A percentile compares a stretch with the other conserved stretches of the same genome.
phyloP scores from a whole-genome alignment of 2,888 invertebrate genomes.

The Iphiclides podalirius region DNA sequence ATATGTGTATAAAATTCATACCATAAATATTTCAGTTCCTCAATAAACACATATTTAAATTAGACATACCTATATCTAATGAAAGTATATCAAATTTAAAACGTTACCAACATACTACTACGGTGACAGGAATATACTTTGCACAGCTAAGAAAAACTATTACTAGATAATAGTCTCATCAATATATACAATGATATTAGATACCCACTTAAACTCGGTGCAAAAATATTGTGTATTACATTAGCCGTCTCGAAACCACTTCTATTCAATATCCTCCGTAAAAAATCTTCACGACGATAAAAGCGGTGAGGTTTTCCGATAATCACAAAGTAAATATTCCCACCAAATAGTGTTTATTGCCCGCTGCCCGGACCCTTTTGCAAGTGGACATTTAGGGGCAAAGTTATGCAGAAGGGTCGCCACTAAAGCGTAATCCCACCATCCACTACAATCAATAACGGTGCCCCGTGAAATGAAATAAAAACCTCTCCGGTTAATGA shows the following conservation, averaged over 20 bases:
- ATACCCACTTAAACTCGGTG: too few species aligned
- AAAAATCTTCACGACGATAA: neutral
- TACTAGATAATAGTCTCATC: too few species aligned
- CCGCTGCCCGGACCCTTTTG: constrained; percentile 3
- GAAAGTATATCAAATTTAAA: too few species aligned
- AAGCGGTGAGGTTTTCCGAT: neutral
- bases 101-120: too few species aligned
- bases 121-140: too few species aligned
- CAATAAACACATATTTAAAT: too few species aligned
- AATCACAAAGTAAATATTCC: constrained; percentile 12
- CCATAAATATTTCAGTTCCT: too few species aligned
- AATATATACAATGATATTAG: too few species aligned
- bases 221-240: too few species aligned
- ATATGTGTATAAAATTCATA: too few species aligned
- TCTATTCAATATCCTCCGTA: constrained; percentile 40
- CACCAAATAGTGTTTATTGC: constrained; percentile 15
- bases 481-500: neutral
- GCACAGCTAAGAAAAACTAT: too few species aligned
- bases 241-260: constrained; percentile 39
- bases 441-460: constrained; percentile 21
- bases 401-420: constrained; percentile 21
- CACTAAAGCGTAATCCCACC: constrained; percentile 15
- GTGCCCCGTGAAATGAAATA: constrained; percentile 7
- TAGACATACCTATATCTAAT: too few species aligned
- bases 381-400: constrained; percentile 19